These are phyloP conservation scores for Prunella strophiata DNA, from an alignment of 2,797 vertebrate genomes.

Conservation along the genomic window DNA sequence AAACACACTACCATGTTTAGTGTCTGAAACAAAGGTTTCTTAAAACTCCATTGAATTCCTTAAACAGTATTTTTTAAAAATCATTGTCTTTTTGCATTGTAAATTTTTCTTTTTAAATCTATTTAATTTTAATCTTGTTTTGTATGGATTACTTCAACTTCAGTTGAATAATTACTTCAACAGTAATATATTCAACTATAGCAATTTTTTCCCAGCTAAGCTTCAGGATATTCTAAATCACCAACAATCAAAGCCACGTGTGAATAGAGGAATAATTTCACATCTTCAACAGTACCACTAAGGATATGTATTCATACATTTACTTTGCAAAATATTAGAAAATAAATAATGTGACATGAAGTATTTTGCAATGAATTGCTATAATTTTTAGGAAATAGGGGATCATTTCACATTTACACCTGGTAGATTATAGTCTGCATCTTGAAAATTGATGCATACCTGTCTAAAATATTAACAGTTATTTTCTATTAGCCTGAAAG, in stretches of 20 bases:
- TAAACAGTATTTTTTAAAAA: not conserved
- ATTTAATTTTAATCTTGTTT: conserved; percentile 11
- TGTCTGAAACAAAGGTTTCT: not conserved
- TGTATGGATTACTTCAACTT: conserved; percentile 41
- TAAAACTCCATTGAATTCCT: conserved; percentile 40
- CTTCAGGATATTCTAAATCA: conserved; percentile 58
- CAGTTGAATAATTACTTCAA: not conserved
- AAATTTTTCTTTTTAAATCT: not conserved
- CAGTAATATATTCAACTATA: not conserved
- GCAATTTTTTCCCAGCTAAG: conserved; percentile 21
- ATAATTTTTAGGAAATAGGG: conserved; percentile 27
- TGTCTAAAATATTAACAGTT: conserved; percentile 24
- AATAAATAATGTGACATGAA: conserved; percentile 31
- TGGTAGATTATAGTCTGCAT: conserved; percentile 27
- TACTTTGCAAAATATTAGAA: conserved; percentile 68
- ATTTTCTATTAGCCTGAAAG: not conserved
- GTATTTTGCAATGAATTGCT: conserved; percentile 21
- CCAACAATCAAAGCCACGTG: conserved; percentile 25
- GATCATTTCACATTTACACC: conserved; percentile 63
- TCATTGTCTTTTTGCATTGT: not conserved
- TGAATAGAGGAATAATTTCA: conserved; percentile 68
- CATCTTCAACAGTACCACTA: conserved; percentile 57
- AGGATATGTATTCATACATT: conserved; percentile 45
- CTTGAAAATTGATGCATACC: not conserved
- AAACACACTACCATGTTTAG: not conserved